Base-by-base conservation (phyloP, 1,140 invertebrate genomes). In the Musca vetustissima region DNA sequence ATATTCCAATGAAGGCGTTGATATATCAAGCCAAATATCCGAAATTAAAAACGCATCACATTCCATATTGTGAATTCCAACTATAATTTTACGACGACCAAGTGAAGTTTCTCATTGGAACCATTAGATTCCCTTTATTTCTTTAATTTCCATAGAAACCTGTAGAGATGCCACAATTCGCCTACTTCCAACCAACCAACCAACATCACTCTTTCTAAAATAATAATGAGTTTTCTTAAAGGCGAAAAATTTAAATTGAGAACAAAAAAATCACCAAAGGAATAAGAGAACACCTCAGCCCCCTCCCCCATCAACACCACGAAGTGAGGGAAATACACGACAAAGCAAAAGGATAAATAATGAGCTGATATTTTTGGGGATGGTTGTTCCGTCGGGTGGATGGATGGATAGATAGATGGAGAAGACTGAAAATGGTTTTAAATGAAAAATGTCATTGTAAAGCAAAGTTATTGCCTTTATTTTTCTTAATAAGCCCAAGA, bases 371-470 rank as follows among this genome's bases (percentile, higher is more conserved):
- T 17, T n/a, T n/a, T 21, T 53, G 59, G 59, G 1, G 59, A 43
- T 17, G 13, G 59, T 8, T 13, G n/a, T n/a, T n/a, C n/a, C n/a
- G n/a, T n/a, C n/a, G n/a, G 59, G n/a, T 17, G 13, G 59, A 8
- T 13, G 59, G n/a, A n/a, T 11, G 25, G 59, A 9, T 28, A 8
- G 8, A 28, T 28, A 8, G 28, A 4, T 28, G 28, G 36, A 64
- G 61, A 49, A 49, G 36, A 17, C 47, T 21, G 28, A 64, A 64
- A 47, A 43, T 36, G n/a, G n/a, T 49, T 21, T 15, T 22, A 49
- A 64, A 43, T 49, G 61, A 64, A 64, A 64, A 64, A 49, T 64
- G 32, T 64, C 61, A 36, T 22, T 64, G 61, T 47, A 47, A 36
- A 24, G 28, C 36, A 24, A 47, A 36, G 61, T 64, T 59, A 49